These are phyloP conservation scores for Lethrus apterus DNA, from an alignment of 1,140 invertebrate species.

Conservation along the genomic window DNA sequence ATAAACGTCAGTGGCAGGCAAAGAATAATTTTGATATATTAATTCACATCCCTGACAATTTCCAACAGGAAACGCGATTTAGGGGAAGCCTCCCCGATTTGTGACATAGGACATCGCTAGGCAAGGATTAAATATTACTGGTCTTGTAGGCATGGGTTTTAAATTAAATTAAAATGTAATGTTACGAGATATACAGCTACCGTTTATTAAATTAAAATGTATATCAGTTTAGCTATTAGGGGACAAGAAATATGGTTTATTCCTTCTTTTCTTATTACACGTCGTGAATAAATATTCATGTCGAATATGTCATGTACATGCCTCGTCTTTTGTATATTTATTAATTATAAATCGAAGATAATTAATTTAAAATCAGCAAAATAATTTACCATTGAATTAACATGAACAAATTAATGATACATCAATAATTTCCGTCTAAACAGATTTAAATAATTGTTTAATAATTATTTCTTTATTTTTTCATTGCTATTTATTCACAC, in stretches of 20 bases:
- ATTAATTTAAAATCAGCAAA: no score
- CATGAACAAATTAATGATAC: no score
- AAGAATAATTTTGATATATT: constrained; percentile 11
- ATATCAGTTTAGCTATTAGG: constrained; percentile 10
- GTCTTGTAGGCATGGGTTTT: constrained; percentile 7
- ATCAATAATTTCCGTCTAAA: no score
- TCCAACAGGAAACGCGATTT: constrained; percentile 15
- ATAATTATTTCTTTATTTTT: no score
- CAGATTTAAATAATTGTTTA: no score
- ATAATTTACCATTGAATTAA: no score
- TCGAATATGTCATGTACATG: no score
- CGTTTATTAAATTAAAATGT: constrained; percentile 22
- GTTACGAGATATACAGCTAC: constrained; percentile 14
- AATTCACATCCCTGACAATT: constrained; percentile 16
- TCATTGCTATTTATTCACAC: no score
- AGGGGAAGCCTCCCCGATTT: constrained; percentile 4
- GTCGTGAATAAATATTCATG: no score
- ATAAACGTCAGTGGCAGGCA: background rate
- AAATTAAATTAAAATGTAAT: constrained; percentile 24
- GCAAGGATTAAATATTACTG: constrained; percentile 19
- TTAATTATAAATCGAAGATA: no score
- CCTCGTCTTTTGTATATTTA: no score
- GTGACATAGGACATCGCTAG: constrained; percentile 18
- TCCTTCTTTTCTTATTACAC: no score
- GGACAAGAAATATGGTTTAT: constrained; percentile 8